Evolutionary conservation across 92 coral and sea anemone genomes (phyloP).

Genomic region (Porites rus): DNA sequence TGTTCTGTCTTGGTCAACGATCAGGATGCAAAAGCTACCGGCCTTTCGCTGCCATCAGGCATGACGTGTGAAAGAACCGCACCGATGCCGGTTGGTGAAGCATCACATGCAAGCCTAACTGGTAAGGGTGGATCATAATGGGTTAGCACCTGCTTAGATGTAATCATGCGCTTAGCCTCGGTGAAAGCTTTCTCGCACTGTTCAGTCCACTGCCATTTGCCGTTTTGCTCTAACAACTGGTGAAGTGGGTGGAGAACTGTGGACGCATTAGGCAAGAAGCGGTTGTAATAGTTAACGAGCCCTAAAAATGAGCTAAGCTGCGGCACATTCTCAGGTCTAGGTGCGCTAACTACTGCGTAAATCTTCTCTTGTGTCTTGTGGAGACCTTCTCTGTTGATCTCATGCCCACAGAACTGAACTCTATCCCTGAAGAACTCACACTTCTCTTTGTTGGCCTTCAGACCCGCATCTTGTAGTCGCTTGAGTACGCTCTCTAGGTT

Average conservation of each 20-base stretch:
- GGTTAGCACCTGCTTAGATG: slow-evolving; percentile 56
- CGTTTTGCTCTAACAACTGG: slow-evolving; percentile 55
- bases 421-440: slow-evolving; percentile 55
- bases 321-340: slow-evolving; percentile 54
- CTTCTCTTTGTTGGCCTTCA: slow-evolving; percentile 58
- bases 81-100: slow-evolving; percentile 67
- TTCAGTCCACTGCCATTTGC: slow-evolving; percentile 59
- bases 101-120: slow-evolving; percentile 66
- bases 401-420: slow-evolving; percentile 52
- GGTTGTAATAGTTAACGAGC: slow-evolving; percentile 59
- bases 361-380: slow-evolving; percentile 60
- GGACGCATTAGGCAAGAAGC: slow-evolving; percentile 48
- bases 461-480: slow-evolving; percentile 55
- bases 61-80: slow-evolving; percentile 28
- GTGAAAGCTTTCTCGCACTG: slow-evolving; percentile 39
- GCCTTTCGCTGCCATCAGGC: too few species aligned
- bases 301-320: slow-evolving; percentile 62
- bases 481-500: slow-evolving; percentile 27
- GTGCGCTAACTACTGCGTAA: slow-evolving; percentile 54
- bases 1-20: slow-evolving; percentile 64
- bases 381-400: slow-evolving; percentile 57
- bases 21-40: slow-evolving; percentile 36
- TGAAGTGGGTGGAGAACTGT: slow-evolving; percentile 66
- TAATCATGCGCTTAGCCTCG: slow-evolving; percentile 38
- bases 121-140: slow-evolving; percentile 66